Base-by-base conservation (phyloP, 1,140 invertebrate species). In the Trichonephila inaurata region DNA sequence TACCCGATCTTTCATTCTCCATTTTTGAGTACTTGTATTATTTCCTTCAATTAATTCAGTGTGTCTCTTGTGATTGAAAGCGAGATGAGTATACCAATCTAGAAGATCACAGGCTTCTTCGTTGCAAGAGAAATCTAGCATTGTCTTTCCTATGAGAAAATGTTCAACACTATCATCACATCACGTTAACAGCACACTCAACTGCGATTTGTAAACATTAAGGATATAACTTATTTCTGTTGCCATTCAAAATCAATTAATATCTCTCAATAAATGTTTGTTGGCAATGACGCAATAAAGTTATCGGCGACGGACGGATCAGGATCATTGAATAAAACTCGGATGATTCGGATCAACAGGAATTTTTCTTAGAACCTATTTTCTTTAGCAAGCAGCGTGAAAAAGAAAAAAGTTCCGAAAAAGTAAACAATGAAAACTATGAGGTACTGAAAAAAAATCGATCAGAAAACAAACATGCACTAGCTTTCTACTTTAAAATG, bases 1-100 rank as follows among this genome's bases (percentile, higher is more conserved):
- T 96, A 98, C 98, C 96, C 98, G 97, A 96, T 99, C 98, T 96
- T 98, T 98, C 97, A 98, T 98, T 95, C 98, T 96, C 98, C 98
- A 99, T 95, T 97, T 97, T 94, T 98, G 97, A 24, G 97, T 97
- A 88, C 97, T 96, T 89, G 97, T 96, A 95, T 97, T 97, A 40
- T 97, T 96, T 28, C 97, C 97, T 95, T 98, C 97, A 93, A 98
- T 98, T 69, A 97, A 96, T 95, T 98, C 97, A 64, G 96, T 96
- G 95, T 99, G 98, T 94, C 98, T 96, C 87, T 97, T 97, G 95
- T 97, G 95, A 92, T 94, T 95, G 94, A 96, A 96, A 14, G 95
- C 96, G 24, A 94, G 8, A 0, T 91, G 66, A 10, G 93, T 40
- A 12, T 61, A 77, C 94, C 94, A 94, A 40, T 94, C 94, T 10